Conservation (phyloP, 2,888 invertebrate species). For the Malacosoma neustria region DNA sequence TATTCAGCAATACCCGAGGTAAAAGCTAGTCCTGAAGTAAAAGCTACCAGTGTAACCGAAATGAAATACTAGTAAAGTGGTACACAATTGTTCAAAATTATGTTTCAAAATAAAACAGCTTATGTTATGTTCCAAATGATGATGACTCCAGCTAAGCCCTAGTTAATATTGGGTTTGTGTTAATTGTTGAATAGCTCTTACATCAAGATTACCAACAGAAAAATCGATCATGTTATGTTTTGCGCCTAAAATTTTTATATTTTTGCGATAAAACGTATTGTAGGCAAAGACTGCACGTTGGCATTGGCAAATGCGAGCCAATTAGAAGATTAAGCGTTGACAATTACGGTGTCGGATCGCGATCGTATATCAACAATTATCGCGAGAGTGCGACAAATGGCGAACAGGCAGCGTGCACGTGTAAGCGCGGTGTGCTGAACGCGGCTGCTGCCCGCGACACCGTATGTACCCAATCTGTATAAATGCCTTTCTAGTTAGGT, state of each 20-base stretch:
- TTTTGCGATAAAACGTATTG: constrained; percentile 46
- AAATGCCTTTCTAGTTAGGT: no score
- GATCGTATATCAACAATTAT: constrained; percentile 75
- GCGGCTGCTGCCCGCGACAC: constrained; percentile 1
- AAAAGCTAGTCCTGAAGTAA: no score
- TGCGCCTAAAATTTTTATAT: constrained; percentile 26
- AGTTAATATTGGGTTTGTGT: no score
- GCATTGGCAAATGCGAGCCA: constrained; percentile 73
- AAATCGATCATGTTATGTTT: constrained; percentile 15
- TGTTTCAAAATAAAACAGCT: no score
- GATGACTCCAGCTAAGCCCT: no score
- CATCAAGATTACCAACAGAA: constrained; percentile 8
- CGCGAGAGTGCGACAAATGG: constrained; percentile 71
- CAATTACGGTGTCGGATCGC: constrained; percentile 70
- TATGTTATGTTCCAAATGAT: no score
- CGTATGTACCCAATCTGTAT: constrained; percentile 1
- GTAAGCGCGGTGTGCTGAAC: constrained; percentile 38
- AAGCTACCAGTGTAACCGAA: no score
- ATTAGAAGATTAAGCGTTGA: constrained; percentile 76
- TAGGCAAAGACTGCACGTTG: constrained; percentile 50
- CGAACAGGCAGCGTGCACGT: constrained; percentile 41
- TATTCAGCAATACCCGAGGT: no score
- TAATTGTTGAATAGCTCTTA: no score
- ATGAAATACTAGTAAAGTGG: no score
- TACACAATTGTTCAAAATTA: no score